Evolutionary conservation across 2,113 vertebrate species (phyloP).

Genomic region (Malurus cyaneus): DNA sequence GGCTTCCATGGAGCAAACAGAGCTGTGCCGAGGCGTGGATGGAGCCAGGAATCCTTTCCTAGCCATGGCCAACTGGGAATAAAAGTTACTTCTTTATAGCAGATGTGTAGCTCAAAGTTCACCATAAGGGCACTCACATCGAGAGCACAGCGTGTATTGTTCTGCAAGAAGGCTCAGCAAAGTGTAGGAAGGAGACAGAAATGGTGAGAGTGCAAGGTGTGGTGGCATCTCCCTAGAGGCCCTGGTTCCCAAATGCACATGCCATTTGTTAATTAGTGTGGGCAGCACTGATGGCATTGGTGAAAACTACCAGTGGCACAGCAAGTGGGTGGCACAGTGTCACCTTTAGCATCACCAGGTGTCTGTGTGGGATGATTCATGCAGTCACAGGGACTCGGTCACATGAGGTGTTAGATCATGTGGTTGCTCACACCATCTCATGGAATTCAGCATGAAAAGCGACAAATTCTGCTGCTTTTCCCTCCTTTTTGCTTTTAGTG

Average conservation of each 20-base stretch:
- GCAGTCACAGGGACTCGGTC: background rate
- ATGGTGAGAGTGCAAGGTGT: background rate
- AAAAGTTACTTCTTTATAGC: conserved; percentile 72
- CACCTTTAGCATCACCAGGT: background rate
- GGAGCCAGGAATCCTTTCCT: conserved; percentile 38
- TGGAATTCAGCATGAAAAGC: background rate
- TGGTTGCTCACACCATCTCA: background rate
- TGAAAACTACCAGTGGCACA: background rate
- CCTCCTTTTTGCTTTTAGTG: background rate
- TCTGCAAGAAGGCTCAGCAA: conserved; percentile 37
- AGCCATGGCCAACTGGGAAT: conserved; percentile 66
- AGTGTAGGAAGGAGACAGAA: background rate
- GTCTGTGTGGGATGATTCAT: background rate
- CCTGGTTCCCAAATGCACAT: background rate
- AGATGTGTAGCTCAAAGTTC: conserved; percentile 82
- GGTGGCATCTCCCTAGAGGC: background rate
- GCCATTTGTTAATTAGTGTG: background rate
- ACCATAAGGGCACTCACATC: conserved; percentile 66
- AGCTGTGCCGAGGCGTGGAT: conserved; percentile 3
- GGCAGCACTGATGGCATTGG: background rate
- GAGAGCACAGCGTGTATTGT: conserved; percentile 61
- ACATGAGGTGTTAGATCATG: background rate
- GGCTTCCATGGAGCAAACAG: background rate
- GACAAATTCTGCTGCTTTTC: background rate
- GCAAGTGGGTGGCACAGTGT: background rate